Evolutionary conservation across 2,113 vertebrate species (phyloP), one percentile per base, ranked within the genome.

Genomic region (Mystacornis crossleyi): DNA sequence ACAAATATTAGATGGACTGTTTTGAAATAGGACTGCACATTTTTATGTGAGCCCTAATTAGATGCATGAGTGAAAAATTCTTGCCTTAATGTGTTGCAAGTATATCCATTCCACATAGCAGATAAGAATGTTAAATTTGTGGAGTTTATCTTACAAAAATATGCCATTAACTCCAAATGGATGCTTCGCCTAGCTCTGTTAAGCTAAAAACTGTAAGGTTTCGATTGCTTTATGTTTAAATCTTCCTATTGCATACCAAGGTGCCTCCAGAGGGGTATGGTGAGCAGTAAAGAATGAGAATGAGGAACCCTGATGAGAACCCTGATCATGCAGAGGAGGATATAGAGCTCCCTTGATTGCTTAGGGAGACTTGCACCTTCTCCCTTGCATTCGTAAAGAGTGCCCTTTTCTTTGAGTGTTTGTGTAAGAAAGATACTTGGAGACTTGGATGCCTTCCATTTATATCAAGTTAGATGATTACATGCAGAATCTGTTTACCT

Each of bases 111-210:
- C 43, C n/a, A 64, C 21, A 7, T 60, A 13, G 34, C 20, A 34
- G 65, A 2, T 58, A 55, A 71, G 29, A 67, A 25, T 31, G 45
- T 61, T 69, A 36, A 18, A 31, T 77, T 12, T 78, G 24, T 62
- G 36, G 31, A 18, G 15, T 55, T 89, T 57, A 36, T 57, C 42
- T 57, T 43, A 26, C 4, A 20, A 75, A 84, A 81, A 71, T 21
- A 26, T 0, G 0, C 14, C 38, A 1, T 33, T 33, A 47, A 40
- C 18, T 90, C 50, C 17, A 74, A 66, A 40, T 4, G 5, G 61
- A 31, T 18, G 25, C 42, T 69, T 58, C 3, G 3, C 2, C 1
- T 47, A 29, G 33, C 28, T 65, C 20, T 53, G 18, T 38, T 53
- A 18, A 8, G 17, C 14, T 28, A n/a, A 77, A 89, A 18, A 6